Evolutionary conservation across 2,797 vertebrate species (phyloP), one percentile per base, ranked within the genome.

Genomic region (Xenentodon cancila): DNA sequence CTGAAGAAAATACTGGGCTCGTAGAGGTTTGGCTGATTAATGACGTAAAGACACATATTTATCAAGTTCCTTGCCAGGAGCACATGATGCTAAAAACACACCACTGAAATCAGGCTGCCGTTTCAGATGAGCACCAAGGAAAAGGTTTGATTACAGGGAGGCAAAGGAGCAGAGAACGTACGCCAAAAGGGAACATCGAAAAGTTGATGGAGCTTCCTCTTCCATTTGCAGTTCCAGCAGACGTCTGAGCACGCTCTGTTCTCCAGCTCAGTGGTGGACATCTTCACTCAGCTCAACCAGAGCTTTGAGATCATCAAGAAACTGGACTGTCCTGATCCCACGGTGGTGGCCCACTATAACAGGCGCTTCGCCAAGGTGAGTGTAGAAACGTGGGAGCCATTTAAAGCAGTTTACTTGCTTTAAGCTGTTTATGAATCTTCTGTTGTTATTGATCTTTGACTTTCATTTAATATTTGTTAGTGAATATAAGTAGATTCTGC

Each of bases 241-340:
- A 99, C 97, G 0, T 99, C 97, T 0, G 97, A 99, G 81, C 97
- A 99, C 0, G 97, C 96, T 1, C 92, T 99, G 15, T 99, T 99
- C 92, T 99, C 97, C 91, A 96, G 96, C 87, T 99, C 97, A 0
- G 97, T 99, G 90, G 97, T 99, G 77, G 97, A 99, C 5, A 94
- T 99, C 87, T 99, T 99, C 93, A 98, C 97, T 0, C 97, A 99
- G 86, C 96, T 99, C 84, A 99, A 98, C 87, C 97, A 99, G 91
- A 99, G 97, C 89, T 99, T 97, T 70, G 97, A 97, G 87, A 99
- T 99, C 81, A 97, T 98, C 87, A 96, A 94, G 91, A 98, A 98
- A 72, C 90, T 99, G 73, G 96, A 99, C 71, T 98, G 97, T 56
- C 97, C 97, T 0, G 96, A 99, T 71, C 95, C 95, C 1, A 68